These are phyloP conservation scores for Prorops nasuta DNA, from an alignment of 1,140 invertebrate species.

Conservation along the genomic window DNA sequence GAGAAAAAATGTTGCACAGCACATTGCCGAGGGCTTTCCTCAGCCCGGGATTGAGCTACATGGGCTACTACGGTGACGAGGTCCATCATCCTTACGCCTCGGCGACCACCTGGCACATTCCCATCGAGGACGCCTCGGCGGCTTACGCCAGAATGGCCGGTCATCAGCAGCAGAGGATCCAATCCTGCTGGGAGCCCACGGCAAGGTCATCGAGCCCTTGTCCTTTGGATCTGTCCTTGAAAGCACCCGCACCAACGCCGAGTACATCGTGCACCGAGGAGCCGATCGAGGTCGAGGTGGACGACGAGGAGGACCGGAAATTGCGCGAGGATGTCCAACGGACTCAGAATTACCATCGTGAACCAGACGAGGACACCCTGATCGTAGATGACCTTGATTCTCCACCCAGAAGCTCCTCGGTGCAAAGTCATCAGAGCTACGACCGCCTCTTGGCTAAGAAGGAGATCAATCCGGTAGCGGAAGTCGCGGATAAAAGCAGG, in stretches of 20 bases:
- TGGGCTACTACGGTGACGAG: constrained; percentile 44
- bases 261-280: constrained; percentile 25
- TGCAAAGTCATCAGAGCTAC: constrained; percentile 21
- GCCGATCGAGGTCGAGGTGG: constrained; percentile 42
- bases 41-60: constrained; percentile 41
- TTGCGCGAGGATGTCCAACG: neutral
- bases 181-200: constrained; percentile 28
- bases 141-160: constrained; percentile 19
- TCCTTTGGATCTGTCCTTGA: constrained; percentile 55
- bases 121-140: constrained; percentile 33
- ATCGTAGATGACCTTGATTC: constrained; percentile 20
- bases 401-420: constrained; percentile 12
- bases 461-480: constrained; percentile 3
- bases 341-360: no score
- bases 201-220: constrained; percentile 31
- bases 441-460: constrained; percentile 19
- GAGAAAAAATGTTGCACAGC: constrained; percentile 45
- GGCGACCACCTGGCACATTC: constrained; percentile 24
- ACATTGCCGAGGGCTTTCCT: constrained; percentile 47
- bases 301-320: constrained; percentile 40
- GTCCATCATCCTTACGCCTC: constrained; percentile 30
- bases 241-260: constrained; percentile 30
- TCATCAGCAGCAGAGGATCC: constrained; percentile 15
- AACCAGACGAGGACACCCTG: constrained; percentile 12
- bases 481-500: constrained; percentile 2